Base-by-base conservation (phyloP, 2,113 vertebrate genomes). In the Bufo bufo region DNA sequence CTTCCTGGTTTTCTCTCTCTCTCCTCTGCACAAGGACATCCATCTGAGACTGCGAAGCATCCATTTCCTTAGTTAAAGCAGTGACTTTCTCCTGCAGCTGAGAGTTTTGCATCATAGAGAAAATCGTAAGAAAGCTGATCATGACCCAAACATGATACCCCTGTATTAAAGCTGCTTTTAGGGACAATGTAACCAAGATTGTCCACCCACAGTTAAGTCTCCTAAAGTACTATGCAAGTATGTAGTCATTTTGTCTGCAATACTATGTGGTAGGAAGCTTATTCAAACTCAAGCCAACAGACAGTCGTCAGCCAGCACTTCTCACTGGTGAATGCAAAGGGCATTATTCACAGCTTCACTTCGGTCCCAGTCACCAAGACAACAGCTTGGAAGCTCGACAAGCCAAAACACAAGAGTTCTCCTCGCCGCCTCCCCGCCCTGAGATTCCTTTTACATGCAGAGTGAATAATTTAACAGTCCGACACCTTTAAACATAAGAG, bases 1-100 rank as follows among this genome's bases (percentile, higher is more conserved):
- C 96, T 90, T 97, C 97, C 82, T 96, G 95, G 90, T 95, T 95
- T 89, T 98, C 98, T 77, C 96, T 91, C 45, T 96, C 95, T 3
- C 92, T 90, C 9, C 93, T 91, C 72, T 96, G 95, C 88, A 96
- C 94, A 0, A 98, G 94, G 0, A 82, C 93, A 87, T 97, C 96
- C 87, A 99, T 90, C 85, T 98, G 96, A 0, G 90, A 90, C 7
- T 90, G 92, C 50, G 94, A 94, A 4, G 94, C 94, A 63, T 95
- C 93, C 6, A 96, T 72, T 85, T 97, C 94, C 47, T 43, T 91
- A 77, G 93, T 94, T 90, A 99, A 92, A 89, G 92, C 94, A 4
- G 91, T 91, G 9, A 97, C 91, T 86, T 96, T 91, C 16, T 94
- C 93, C 75, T 94, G 93, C 88, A 99, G 90, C 98, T 99, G 90